Evolutionary conservation across 2,888 invertebrate species (phyloP).

Genomic region (Meghimatium bilineatum): DNA sequence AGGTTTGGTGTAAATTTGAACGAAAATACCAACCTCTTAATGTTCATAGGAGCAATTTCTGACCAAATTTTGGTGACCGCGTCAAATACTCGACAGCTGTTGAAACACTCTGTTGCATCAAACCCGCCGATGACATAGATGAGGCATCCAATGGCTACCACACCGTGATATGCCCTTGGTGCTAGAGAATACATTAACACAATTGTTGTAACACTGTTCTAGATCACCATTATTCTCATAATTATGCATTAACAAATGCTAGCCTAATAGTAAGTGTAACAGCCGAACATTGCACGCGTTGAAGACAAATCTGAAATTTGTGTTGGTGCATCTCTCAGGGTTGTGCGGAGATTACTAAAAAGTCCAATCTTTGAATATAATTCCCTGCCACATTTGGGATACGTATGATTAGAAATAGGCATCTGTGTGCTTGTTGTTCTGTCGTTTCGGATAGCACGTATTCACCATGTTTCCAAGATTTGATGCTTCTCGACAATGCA

Average conservation of each 20-base stretch:
- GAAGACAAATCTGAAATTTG: no score
- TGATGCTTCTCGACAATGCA: no score
- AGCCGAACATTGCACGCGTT: no score
- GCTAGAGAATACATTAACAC: slow-evolving; percentile 5
- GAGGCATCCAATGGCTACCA: slow-evolving; percentile 88
- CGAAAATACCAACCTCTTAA: slow-evolving; percentile 80
- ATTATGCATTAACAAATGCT: not conserved
- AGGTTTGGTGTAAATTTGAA: not conserved
- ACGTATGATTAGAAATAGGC: no score
- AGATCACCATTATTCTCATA: not conserved
- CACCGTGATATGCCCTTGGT: slow-evolving; percentile 85
- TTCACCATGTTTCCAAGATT: no score
- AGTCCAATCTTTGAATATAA: no score
- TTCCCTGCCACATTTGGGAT: no score
- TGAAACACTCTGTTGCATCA: slow-evolving; percentile 91
- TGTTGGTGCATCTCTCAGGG: no score
- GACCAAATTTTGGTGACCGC: slow-evolving; percentile 90
- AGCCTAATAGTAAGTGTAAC: no score
- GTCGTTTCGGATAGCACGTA: no score
- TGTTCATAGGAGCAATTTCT: slow-evolving; percentile 92
- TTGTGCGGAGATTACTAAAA: no score
- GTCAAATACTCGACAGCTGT: slow-evolving; percentile 91
- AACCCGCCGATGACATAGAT: slow-evolving; percentile 95
- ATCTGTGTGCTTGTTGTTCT: no score
- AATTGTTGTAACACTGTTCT: not conserved